A percentile compares a stretch with the other conserved stretches of the same genome.
Evolutionary conservation across 2,797 vertebrate species (phyloP).

Genomic region (Threskiornis aethiopicus): DNA sequence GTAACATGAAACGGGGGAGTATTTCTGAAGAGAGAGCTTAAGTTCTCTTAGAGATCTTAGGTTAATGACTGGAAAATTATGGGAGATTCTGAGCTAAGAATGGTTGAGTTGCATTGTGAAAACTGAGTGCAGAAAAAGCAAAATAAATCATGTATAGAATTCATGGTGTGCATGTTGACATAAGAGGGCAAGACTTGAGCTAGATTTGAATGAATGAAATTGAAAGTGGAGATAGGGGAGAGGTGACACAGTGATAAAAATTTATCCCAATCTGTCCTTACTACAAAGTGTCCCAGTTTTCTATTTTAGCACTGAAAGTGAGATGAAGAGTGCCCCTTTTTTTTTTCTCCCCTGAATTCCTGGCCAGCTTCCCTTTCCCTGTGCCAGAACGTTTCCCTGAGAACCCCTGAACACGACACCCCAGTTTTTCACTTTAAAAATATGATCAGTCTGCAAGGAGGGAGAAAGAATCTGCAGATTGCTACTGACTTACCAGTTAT

Average conservation of each 20-base stretch:
- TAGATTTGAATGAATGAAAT: constrained; percentile 24
- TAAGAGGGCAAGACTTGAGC: neutral
- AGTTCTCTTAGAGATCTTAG: neutral
- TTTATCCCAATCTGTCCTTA: constrained; percentile 40
- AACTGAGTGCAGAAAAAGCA: neutral
- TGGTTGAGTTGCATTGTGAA: neutral
- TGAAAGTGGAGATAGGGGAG: neutral
- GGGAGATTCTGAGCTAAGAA: neutral
- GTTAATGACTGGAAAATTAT: neutral
- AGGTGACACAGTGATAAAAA: constrained; percentile 10
- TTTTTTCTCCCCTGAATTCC: neutral
- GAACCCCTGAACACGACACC: constrained; percentile 60
- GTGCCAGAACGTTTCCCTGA: constrained; percentile 38
- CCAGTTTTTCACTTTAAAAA: constrained; percentile 59
- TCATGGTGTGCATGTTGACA: neutral
- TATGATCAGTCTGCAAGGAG: constrained; percentile 14
- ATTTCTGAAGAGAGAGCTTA: neutral
- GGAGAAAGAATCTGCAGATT: constrained; percentile 17
- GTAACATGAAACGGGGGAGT: neutral
- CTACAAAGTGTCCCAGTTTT: constrained; percentile 38
- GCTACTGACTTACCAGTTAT: constrained; percentile 16
- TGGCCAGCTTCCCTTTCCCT: constrained; percentile 3
- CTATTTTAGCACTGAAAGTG: neutral
- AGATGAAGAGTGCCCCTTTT: neutral
- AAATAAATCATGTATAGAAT: neutral